Conservation (phyloP, 2,113 vertebrate genomes). For the Danionella cerebrum region DNA sequence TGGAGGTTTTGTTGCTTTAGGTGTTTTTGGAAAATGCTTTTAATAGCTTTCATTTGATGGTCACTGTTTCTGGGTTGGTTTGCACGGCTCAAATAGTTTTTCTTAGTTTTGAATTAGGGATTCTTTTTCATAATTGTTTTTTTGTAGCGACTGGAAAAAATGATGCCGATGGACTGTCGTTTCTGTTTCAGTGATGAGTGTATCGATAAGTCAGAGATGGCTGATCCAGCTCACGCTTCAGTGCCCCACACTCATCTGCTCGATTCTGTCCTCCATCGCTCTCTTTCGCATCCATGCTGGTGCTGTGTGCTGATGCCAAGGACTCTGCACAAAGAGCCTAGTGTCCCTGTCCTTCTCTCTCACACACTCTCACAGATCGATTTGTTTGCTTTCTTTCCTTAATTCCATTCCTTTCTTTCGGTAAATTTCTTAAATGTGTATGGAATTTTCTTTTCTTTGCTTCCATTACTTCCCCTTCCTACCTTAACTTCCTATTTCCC, state of each 20-base stretch:
- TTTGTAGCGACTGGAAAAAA: too few relatives aligned
- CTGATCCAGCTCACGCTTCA: neutral
- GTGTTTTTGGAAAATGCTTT: too few relatives aligned
- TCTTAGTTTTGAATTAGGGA: too few relatives aligned
- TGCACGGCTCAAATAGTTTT: too few relatives aligned
- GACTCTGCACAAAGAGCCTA: conserved; percentile 26
- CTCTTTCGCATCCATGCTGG: conserved; percentile 17
- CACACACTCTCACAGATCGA: neutral
- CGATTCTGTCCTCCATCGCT: conserved; percentile 1
- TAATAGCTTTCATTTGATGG: too few relatives aligned
- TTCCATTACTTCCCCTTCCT: neutral
- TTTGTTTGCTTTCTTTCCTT: neutral
- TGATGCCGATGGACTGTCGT: too few relatives aligned
- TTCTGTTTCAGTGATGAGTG: conserved; percentile 14
- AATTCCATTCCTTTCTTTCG: neutral
- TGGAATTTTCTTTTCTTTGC: neutral
- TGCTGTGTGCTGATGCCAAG: conserved; percentile 21
- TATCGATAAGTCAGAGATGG: conserved; percentile 4
- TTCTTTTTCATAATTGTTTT: too few relatives aligned
- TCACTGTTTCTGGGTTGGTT: too few relatives aligned
- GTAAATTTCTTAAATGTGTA: neutral
- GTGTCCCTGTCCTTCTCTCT: conserved; percentile 15
- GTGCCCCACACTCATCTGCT: neutral
- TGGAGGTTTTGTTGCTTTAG: too few relatives aligned
- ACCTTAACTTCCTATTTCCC: neutral